These are phyloP conservation scores for Myotis lucifugus DNA, from an alignment of 2,113 vertebrate species.

Conservation along the genomic window DNA sequence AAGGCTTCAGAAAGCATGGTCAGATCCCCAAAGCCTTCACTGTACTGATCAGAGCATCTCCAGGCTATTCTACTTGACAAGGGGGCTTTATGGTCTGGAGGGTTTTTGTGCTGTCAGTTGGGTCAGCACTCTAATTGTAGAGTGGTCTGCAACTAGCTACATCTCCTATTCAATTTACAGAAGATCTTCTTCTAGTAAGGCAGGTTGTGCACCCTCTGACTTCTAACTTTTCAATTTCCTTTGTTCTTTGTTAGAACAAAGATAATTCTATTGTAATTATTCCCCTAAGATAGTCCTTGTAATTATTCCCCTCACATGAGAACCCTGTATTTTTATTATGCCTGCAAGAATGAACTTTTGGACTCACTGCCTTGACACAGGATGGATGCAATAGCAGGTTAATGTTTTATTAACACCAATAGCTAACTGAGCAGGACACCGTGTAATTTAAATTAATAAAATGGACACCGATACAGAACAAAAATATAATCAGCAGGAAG, in stretches of 20 bases:
- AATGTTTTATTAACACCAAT: neutral
- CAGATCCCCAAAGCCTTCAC: neutral
- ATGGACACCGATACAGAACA: neutral
- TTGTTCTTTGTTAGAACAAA: neutral
- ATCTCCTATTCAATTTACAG: neutral
- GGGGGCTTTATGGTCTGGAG: neutral
- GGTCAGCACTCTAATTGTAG: neutral
- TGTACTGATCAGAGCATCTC: neutral
- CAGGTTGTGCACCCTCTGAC: neutral
- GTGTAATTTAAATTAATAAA: neutral
- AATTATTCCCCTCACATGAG: neutral
- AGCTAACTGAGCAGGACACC: neutral
- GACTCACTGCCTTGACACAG: neutral
- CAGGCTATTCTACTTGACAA: neutral
- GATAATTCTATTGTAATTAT: neutral
- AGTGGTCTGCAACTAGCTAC: neutral
- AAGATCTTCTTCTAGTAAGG: neutral
- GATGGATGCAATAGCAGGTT: neutral
- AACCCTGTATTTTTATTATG: neutral
- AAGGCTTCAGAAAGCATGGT: neutral
- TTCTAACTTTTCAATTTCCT: neutral
- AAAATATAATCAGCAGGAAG: neutral
- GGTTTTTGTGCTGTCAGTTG: neutral
- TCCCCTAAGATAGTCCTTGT: neutral
- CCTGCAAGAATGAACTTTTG: neutral